Evolutionary conservation across 2,113 vertebrate species (phyloP).

Genomic region (Cyanoderma ruficeps): DNA sequence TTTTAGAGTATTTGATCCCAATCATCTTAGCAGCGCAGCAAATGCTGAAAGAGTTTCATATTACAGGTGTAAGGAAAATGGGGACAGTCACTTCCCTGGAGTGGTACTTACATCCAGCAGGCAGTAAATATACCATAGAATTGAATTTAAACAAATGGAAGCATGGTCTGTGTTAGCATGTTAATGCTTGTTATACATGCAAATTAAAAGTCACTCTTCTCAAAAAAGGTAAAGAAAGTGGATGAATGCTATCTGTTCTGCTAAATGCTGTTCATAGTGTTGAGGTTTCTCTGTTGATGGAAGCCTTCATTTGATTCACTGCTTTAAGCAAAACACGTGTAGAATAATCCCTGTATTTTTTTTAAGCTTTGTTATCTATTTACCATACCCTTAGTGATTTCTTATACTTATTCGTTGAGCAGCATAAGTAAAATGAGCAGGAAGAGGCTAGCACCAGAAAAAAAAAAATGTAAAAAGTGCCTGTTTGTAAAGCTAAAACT

Average conservation of each 20-base stretch:
- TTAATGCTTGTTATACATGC: background rate
- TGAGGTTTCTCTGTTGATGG: background rate
- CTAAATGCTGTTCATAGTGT: background rate
- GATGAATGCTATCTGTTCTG: background rate
- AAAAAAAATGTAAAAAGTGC: background rate
- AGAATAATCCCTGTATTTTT: background rate
- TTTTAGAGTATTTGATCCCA: background rate
- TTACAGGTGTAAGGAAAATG: background rate
- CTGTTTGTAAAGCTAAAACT: background rate
- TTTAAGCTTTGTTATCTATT: background rate
- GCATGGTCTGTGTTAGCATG: background rate
- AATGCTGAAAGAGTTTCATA: background rate
- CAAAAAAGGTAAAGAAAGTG: background rate
- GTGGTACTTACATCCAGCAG: background rate
- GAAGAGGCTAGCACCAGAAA: background rate
- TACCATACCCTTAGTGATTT: background rate
- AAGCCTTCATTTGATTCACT: background rate
- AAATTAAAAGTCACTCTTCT: background rate
- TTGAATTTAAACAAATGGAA: background rate
- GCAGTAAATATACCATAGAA: background rate
- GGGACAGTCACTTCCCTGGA: background rate
- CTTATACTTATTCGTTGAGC: background rate
- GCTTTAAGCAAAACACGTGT: background rate
- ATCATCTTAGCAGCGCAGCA: background rate
- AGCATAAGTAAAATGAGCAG: background rate